A percentile compares a stretch with the other conserved stretches of the same genome.
Evolutionary conservation across 2,888 invertebrate genomes (phyloP).

Genomic region (Lasioglossum figueresi): DNA sequence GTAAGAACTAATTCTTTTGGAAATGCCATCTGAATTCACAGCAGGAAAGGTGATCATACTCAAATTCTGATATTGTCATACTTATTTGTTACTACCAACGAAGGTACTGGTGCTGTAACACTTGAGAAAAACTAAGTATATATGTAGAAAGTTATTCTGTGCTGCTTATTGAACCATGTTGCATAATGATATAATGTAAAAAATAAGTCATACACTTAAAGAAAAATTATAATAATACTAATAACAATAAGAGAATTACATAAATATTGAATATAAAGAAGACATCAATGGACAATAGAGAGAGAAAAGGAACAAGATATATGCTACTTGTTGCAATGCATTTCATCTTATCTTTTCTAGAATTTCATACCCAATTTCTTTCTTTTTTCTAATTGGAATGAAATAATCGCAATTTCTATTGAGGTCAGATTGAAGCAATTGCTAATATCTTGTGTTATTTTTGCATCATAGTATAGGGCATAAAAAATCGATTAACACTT

Average conservation of each 20-base stretch:
- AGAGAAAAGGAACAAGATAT: slow-evolving; percentile 51
- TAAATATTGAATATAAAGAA: slow-evolving; percentile 56
- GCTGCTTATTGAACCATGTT: slow-evolving; percentile 60
- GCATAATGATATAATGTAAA: slow-evolving; percentile 58
- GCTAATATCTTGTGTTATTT: slow-evolving; percentile 28
- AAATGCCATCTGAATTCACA: slow-evolving; percentile 30
- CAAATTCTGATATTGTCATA: slow-evolving; percentile 43
- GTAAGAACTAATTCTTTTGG: slow-evolving; percentile 23
- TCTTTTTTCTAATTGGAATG: background rate
- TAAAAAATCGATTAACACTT: slow-evolving; percentile 13
- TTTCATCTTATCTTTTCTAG: slow-evolving; percentile 16
- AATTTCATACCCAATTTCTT: slow-evolving; percentile 26
- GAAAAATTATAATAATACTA: slow-evolving; percentile 35
- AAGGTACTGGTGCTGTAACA: slow-evolving; percentile 67
- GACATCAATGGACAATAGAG: slow-evolving; percentile 63
- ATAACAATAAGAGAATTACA: slow-evolving; percentile 42
- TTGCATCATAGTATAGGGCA: slow-evolving; percentile 26
- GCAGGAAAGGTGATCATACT: slow-evolving; percentile 17
- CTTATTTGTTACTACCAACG: slow-evolving; percentile 63
- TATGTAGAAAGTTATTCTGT: slow-evolving; percentile 53
- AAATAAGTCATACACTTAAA: slow-evolving; percentile 51
- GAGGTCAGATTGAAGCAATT: slow-evolving; percentile 20
- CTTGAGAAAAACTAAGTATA: slow-evolving; percentile 53
- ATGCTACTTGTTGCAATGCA: slow-evolving; percentile 39
- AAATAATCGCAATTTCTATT: slow-evolving; percentile 21